phyloP scores from a whole-genome alignment of 2,113 vertebrate genomes.

The Gallinago paraguaiae region DNA sequence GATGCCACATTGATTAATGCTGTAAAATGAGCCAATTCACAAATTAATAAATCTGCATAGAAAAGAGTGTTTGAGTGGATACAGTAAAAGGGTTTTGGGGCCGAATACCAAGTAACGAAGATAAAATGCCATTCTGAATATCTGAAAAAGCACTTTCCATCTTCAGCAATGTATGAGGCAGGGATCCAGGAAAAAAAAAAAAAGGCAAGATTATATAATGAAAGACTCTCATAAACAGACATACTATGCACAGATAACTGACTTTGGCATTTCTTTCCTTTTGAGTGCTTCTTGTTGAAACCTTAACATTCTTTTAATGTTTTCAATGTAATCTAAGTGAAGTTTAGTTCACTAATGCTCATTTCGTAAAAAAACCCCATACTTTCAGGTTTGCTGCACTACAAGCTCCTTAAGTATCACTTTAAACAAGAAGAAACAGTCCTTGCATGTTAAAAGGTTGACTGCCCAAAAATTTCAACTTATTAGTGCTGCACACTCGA shows the following conservation, averaged over 20 bases:
- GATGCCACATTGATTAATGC: background rate
- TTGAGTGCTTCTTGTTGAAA: background rate
- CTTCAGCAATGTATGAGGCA: background rate
- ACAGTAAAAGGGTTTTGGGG: background rate
- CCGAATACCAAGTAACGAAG: background rate
- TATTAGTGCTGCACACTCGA: background rate
- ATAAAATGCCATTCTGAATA: background rate
- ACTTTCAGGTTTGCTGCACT: background rate
- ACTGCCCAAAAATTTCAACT: background rate
- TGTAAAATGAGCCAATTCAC: background rate
- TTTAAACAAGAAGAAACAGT: background rate
- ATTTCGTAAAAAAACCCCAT: background rate
- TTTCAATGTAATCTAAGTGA: background rate
- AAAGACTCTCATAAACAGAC: background rate
- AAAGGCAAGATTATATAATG: background rate
- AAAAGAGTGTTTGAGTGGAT: background rate
- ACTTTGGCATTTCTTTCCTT: background rate
- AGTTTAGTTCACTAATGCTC: background rate
- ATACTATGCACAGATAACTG: background rate
- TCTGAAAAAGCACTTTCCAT: background rate
- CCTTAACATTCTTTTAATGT: background rate
- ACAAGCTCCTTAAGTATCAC: background rate
- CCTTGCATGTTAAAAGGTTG: background rate
- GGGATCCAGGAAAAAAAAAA: background rate
- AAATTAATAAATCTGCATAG: background rate